Base-by-base conservation (phyloP, 2,888 invertebrate genomes). In the Plebejus anna region DNA sequence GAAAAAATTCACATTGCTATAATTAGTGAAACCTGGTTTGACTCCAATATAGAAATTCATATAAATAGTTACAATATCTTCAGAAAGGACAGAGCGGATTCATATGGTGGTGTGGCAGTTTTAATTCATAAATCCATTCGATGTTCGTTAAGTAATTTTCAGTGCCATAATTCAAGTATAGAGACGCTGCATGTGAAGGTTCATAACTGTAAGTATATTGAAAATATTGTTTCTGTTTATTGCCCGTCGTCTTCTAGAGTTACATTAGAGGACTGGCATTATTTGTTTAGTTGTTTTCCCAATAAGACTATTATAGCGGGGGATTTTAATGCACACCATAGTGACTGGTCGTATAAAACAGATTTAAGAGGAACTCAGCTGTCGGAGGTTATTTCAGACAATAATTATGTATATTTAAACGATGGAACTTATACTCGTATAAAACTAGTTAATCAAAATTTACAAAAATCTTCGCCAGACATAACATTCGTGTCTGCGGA, bases 381-480 rank as follows among this genome's bases (percentile, higher is more conserved):
- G 9, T 28, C 28, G 61, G 61, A 61, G 11, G 55, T 55, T 16
- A 55, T 55, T 16, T 55, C 4, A 55, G 55, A 55, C 13, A 55
- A 55, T 55, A 55, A 55, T 55, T 55, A 55, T 55, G 16, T 57
- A 57, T n/a, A 57, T n/a, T 57, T 57, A 57, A 57, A 57, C n/a
- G 57, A 57, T 6, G 57, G n/a, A 4, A 57, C 16, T 5, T n/a
- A 57, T 57, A 57, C 57, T n/a, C 57, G 57, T 4, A 57, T 57
- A n/a, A 57, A 57, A 57, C n/a, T 57, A 57, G 57, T 57, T 1
- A 71, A 22, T 71, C n/a, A 42, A 38, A 42, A 38, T 42, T 38
- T 71, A 71, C 71, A 71, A 22, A 38, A n/a, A n/a, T 42, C 71
- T 1, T 71, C 71, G 38, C 71, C 71, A 7, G 71, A 71, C 38